phyloP scores from a whole-genome alignment of 2,113 vertebrate species.

The Myrmecobius fasciatus region DNA sequence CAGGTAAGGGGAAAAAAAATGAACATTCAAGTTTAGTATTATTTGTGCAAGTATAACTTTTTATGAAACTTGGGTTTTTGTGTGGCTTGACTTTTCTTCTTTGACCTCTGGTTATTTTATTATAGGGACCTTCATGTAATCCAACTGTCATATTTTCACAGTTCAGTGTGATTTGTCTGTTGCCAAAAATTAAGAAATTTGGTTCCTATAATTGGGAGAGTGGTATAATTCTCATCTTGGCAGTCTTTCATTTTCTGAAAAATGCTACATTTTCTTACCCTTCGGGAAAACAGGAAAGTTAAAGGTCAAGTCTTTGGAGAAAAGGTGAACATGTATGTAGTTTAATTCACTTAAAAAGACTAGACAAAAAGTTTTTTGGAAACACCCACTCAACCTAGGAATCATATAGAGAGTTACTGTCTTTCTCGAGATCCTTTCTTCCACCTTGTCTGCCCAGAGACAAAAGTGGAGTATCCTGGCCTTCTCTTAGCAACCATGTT shows the following conservation, averaged over 20 bases:
- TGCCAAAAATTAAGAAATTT: conserved; percentile 33
- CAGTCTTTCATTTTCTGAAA: conserved; percentile 21
- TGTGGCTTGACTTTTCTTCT: conserved; percentile 14
- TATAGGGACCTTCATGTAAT: conserved; percentile 1
- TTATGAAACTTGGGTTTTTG: not conserved
- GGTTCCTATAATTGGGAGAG: not conserved
- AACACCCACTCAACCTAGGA: not conserved
- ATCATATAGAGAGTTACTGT: not conserved
- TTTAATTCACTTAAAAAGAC: not conserved
- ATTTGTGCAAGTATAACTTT: not conserved
- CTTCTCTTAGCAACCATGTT: not conserved
- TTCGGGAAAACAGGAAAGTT: not conserved
- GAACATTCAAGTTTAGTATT: conserved; percentile 14
- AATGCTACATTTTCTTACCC: conserved; percentile 17
- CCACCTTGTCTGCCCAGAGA: not conserved
- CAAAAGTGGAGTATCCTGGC: not conserved
- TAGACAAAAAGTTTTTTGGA: not conserved
- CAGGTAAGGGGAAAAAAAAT: not conserved
- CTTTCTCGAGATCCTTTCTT: not conserved
- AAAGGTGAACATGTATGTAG: not conserved
- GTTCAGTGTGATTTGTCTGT: not conserved
- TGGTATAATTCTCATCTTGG: conserved; percentile 40
- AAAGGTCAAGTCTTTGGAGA: not conserved
- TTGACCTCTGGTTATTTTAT: not conserved
- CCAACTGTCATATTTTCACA: not conserved